A percentile compares a stretch with the other conserved stretches of the same genome.
These are phyloP conservation scores for Lagopus muta DNA, from an alignment of 2,113 vertebrate genomes.

Conservation along the genomic window DNA sequence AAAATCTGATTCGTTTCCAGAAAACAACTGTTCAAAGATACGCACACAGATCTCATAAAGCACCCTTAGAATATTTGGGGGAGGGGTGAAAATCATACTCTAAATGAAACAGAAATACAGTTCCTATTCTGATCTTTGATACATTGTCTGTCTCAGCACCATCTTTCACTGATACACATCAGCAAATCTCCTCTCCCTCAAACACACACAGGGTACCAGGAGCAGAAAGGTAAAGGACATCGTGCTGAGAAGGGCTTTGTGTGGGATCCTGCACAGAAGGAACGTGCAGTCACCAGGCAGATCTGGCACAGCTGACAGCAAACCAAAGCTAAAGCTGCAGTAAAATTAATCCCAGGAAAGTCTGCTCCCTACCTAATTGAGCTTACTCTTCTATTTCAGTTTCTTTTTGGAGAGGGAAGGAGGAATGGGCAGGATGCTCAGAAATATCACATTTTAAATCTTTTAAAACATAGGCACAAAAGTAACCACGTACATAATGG, in stretches of 20 bases:
- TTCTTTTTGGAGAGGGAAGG: not conserved
- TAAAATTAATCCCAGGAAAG: not conserved
- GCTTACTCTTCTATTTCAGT: not conserved
- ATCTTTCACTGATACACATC: no score
- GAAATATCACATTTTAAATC: not conserved
- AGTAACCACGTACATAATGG: rapidly evolving
- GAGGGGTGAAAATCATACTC: no score
- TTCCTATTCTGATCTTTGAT: not conserved
- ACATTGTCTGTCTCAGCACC: not conserved
- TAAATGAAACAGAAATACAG: not conserved
- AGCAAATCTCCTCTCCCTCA: not conserved
- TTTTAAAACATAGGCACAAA: not conserved
- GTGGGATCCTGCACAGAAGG: not conserved
- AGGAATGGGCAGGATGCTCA: not conserved
- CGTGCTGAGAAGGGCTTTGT: not conserved
- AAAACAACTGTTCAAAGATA: not conserved
- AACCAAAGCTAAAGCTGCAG: not conserved
- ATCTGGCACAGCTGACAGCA: not conserved
- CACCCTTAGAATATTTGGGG: rapidly evolving
- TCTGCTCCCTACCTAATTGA: not conserved
- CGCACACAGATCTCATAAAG: not conserved
- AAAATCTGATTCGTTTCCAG: not conserved
- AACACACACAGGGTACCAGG: rapidly evolving
- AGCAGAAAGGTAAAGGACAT: not conserved
- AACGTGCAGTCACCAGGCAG: not conserved